phyloP scores from a whole-genome alignment of 2,888 invertebrate genomes.

The Leucophora obtusa region DNA sequence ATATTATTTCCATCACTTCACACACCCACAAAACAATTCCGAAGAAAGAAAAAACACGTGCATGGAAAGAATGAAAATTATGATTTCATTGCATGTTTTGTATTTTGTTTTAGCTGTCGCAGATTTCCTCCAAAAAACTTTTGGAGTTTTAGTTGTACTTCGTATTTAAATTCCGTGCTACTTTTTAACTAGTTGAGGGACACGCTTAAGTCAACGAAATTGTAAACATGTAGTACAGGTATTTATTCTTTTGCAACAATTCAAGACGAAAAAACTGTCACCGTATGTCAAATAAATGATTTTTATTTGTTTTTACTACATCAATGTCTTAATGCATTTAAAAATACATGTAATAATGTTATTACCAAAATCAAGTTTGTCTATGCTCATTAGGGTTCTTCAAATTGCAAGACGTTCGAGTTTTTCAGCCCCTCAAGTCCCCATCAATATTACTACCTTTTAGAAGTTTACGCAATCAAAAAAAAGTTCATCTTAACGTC shows the following conservation, averaged over 20 bases:
- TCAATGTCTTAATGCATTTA: slow-evolving; percentile 22
- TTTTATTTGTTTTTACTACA: slow-evolving; percentile 18
- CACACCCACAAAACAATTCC: slow-evolving; percentile 32
- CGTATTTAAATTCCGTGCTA: slow-evolving; percentile 21
- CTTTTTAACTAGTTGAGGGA: slow-evolving; percentile 44
- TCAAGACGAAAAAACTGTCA: neutral
- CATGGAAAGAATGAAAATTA: slow-evolving; percentile 2
- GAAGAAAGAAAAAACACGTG: slow-evolving; percentile 36
- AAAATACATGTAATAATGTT: slow-evolving; percentile 2
- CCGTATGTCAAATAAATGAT: slow-evolving; percentile 10
- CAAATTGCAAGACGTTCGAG: no score
- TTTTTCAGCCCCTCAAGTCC: no score
- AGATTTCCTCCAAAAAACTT: slow-evolving; percentile 53
- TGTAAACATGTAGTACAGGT: neutral
- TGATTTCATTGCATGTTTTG: slow-evolving; percentile 58
- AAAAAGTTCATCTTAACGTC: no score
- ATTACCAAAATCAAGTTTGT: neutral
- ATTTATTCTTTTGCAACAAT: slow-evolving; percentile 6
- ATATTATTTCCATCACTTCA: neutral
- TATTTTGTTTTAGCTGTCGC: slow-evolving; percentile 49
- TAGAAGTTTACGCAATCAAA: no score
- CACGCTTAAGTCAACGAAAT: slow-evolving; percentile 18
- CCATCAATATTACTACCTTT: no score
- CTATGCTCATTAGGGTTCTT: no score
- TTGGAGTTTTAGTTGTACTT: slow-evolving; percentile 12